Conservation (phyloP, 2,888 invertebrate genomes). For the Laspeyria flexula region DNA sequence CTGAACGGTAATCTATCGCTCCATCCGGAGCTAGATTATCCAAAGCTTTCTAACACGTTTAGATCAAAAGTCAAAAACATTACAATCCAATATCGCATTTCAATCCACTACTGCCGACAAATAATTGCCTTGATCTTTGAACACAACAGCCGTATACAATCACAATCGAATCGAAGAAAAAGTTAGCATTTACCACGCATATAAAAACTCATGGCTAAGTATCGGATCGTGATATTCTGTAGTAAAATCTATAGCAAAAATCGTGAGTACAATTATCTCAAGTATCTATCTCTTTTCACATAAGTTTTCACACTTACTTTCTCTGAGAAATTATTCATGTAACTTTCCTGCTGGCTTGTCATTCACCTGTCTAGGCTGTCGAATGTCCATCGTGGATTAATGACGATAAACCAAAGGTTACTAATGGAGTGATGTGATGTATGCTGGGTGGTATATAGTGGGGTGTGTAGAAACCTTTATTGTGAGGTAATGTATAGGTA, state of each 20-base stretch:
- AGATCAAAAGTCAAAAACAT: neutral
- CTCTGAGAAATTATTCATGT: constrained; percentile 37
- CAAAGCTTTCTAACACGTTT: neutral
- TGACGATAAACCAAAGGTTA: constrained; percentile 39
- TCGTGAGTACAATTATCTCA: constrained; percentile 27
- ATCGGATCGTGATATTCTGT: constrained; percentile 31
- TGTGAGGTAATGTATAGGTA: neutral
- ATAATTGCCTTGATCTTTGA: neutral
- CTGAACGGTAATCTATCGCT: no score
- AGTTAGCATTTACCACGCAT: constrained; percentile 16
- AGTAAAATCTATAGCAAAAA: constrained; percentile 32
- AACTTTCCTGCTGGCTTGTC: constrained; percentile 30
- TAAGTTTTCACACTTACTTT: constrained; percentile 36
- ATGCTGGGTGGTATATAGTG: neutral
- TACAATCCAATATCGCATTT: neutral
- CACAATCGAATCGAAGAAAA: constrained; percentile 6
- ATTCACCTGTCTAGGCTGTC: constrained; percentile 51
- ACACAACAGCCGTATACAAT: constrained; percentile 1
- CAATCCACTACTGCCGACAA: neutral
- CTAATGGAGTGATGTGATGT: constrained; percentile 29
- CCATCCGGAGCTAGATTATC: neutral
- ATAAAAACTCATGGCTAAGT: constrained; percentile 34
- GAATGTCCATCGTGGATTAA: constrained; percentile 38
- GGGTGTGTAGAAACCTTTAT: neutral
- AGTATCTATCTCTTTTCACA: constrained; percentile 31